Evolutionary conservation across 64 coral and sea anemone species (phyloP).

Genomic region (Actinia equina): DNA sequence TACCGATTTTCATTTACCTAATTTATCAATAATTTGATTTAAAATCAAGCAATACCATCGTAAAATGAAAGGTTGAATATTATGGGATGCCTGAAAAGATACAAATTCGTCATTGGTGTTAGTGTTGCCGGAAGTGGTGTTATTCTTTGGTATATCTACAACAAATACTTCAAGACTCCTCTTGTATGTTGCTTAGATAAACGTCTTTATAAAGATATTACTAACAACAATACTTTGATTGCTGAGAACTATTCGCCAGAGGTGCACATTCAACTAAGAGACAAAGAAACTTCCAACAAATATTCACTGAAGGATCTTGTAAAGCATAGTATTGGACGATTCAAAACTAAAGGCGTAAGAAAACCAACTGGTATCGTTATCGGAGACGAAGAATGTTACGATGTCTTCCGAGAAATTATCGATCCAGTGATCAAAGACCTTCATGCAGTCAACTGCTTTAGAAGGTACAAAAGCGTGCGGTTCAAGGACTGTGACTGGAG

Average conservation of each 20-base stretch:
- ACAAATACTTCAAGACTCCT: background rate
- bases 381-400: slow-evolving; percentile 49
- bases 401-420: slow-evolving; percentile 29
- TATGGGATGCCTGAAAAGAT: background rate
- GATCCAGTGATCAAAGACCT: slow-evolving; percentile 25
- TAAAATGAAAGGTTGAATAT: background rate
- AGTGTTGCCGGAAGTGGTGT: background rate
- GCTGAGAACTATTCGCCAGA: background rate
- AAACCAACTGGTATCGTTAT: slow-evolving; percentile 11
- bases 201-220: background rate
- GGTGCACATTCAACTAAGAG: background rate
- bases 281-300: background rate
- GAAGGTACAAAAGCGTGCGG: background rate
- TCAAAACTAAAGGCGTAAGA: background rate
- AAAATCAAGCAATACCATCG: background rate
- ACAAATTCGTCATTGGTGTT: background rate
- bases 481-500: slow-evolving; percentile 19
- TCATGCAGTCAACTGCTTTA: background rate
- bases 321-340: background rate
- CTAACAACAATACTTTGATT: background rate
- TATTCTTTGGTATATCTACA: background rate
- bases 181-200: background rate
- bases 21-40: background rate
- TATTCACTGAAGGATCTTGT: background rate
- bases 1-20: too few species aligned